phyloP scores from a whole-genome alignment of 2,888 invertebrate species.

The Morpho deidamia region DNA sequence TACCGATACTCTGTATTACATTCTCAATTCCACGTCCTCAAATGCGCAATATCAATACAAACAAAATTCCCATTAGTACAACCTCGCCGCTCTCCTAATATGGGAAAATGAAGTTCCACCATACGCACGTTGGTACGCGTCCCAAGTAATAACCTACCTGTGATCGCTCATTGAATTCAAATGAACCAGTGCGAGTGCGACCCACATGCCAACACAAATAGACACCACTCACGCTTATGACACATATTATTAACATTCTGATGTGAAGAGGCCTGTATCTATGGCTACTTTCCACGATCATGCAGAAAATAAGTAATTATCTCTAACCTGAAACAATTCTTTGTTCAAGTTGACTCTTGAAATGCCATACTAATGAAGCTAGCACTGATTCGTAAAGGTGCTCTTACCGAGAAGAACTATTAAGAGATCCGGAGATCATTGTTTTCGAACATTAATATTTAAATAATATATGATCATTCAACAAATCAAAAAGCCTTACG shows the following conservation, averaged over 20 bases:
- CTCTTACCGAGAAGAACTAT: too few relatives aligned
- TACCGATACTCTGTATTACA: not conserved
- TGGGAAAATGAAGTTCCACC: conserved; percentile 31
- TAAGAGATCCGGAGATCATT: too few relatives aligned
- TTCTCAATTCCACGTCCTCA: not conserved
- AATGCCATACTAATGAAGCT: too few relatives aligned
- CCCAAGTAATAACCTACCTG: conserved; percentile 32
- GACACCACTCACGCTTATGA: conserved; percentile 30
- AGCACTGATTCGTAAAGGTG: too few relatives aligned
- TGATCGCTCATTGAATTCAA: conserved; percentile 37
- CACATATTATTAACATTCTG: conserved; percentile 29
- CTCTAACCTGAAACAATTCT: not conserved
- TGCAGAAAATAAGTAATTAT: conserved; percentile 5
- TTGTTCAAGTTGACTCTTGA: too few relatives aligned
- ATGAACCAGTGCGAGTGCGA: conserved; percentile 26
- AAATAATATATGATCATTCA: too few relatives aligned
- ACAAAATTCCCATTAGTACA: conserved; percentile 1
- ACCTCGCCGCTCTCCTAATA: conserved; percentile 20
- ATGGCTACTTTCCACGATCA: conserved; percentile 11
- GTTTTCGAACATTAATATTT: too few relatives aligned
- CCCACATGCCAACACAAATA: conserved; percentile 32
- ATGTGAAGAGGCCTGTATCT: conserved; percentile 19
- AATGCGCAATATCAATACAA: conserved; percentile 21
- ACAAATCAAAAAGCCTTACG: too few relatives aligned
- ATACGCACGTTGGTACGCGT: conserved; percentile 32